phyloP scores from a whole-genome alignment of 35 echinoderm and acorn worm species.

The Apostichopus parvimensis region DNA sequence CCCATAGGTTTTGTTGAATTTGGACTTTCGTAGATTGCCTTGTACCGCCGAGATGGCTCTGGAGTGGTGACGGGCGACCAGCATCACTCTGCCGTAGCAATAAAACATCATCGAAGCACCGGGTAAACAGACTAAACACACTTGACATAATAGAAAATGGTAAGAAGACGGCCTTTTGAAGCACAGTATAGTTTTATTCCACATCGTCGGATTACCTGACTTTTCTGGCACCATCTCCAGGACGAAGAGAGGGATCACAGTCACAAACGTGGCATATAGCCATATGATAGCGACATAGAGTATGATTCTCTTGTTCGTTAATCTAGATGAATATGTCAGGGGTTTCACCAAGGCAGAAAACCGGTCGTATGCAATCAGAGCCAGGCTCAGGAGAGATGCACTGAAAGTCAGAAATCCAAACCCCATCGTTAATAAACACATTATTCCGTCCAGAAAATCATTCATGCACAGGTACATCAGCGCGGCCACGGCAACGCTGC shows the following conservation, averaged over 20 bases:
- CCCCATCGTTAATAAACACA: constrained; percentile 71
- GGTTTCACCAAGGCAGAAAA: constrained; percentile 94
- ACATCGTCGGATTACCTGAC: background rate
- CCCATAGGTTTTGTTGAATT: constrained; percentile 76
- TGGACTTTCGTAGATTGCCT: constrained; percentile 70
- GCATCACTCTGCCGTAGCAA: constrained; percentile 86
- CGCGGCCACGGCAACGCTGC: constrained; percentile 60
- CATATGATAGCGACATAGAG: constrained; percentile 54
- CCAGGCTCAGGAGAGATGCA: constrained; percentile 75
- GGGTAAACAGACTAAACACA: constrained; percentile 76
- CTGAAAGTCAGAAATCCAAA: constrained; percentile 64
- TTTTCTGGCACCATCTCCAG: background rate
- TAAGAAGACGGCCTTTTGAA: background rate
- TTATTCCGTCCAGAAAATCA: background rate
- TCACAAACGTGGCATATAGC: constrained; percentile 70
- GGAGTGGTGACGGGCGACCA: constrained; percentile 91
- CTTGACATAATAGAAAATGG: constrained; percentile 68
- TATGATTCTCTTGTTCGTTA: constrained; percentile 69
- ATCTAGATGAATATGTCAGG: constrained; percentile 69
- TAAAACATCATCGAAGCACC: constrained; percentile 74
- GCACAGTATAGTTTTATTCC: background rate
- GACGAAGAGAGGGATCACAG: constrained; percentile 43
- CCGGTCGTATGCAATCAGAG: constrained; percentile 83
- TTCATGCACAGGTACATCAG: constrained; percentile 20
- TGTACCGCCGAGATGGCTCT: constrained; percentile 94